Conservation (phyloP, 2,888 invertebrate genomes). For the Nomada hirtipes region DNA sequence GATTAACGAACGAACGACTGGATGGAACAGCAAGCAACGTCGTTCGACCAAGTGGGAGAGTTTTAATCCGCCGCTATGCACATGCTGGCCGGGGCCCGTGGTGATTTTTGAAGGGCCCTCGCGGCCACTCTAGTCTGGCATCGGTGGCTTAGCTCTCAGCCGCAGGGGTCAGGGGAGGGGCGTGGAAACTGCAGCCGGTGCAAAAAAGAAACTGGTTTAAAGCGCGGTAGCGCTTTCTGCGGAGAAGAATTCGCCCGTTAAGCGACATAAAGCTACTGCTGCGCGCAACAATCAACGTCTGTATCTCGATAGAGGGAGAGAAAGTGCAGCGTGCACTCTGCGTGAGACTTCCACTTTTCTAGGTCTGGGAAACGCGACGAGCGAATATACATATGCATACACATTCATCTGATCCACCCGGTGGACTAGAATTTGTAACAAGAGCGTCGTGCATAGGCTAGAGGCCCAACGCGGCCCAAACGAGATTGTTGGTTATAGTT, state of each 20-base stretch:
- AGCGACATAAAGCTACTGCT: not conserved
- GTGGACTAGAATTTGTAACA: not conserved
- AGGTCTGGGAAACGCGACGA: not conserved
- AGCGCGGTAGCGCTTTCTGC: constrained; percentile 22
- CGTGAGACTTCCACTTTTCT: not conserved
- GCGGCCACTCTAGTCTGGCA: not conserved
- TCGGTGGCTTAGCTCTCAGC: not conserved
- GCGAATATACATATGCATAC: no score
- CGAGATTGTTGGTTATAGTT: no score
- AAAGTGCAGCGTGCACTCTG: constrained; percentile 35
- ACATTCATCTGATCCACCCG: no score
- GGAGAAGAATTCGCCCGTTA: constrained; percentile 37
- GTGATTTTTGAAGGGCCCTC: constrained; percentile 28
- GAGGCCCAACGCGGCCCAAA: no score
- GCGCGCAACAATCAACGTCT: constrained; percentile 36
- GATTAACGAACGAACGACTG: not conserved
- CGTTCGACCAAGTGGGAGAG: not conserved
- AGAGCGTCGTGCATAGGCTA: no score
- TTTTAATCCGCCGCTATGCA: not conserved
- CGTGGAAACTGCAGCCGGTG: constrained; percentile 15
- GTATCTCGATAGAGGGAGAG: constrained; percentile 44
- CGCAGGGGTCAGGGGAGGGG: not conserved
- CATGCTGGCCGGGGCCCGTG: constrained; percentile 2
- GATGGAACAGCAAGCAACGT: constrained; percentile 18
- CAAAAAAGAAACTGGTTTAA: constrained; percentile 59